Evolutionary conservation across 2,113 vertebrate genomes (phyloP).

Genomic region (Peromyscus polionotus): DNA sequence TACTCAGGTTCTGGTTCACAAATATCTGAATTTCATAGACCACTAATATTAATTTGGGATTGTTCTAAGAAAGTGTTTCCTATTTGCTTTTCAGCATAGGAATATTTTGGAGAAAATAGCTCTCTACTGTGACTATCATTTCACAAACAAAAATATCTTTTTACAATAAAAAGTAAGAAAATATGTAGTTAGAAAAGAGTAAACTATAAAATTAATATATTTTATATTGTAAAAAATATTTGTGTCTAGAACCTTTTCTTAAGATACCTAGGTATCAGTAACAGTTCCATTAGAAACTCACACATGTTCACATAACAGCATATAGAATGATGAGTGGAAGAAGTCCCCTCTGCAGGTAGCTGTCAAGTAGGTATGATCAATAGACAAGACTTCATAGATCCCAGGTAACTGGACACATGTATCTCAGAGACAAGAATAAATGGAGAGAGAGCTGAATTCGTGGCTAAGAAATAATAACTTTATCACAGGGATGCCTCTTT

Average conservation of each 20-base stretch:
- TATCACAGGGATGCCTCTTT: background rate
- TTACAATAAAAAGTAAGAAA: background rate
- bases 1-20: background rate
- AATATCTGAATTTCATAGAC: background rate
- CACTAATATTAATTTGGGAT: background rate
- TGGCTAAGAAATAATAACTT: background rate
- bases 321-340: background rate
- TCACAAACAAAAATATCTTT: background rate
- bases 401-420: background rate
- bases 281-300: background rate
- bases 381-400: background rate
- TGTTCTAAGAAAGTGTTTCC: background rate
- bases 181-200: background rate
- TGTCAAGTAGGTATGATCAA: background rate
- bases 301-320: background rate
- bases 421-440: background rate
- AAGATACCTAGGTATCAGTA: background rate
- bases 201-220: background rate
- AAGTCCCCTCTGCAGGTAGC: background rate
- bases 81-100: conserved; percentile 3
- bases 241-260: background rate
- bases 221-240: conserved; percentile 21
- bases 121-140: background rate
- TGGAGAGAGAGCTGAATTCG: background rate
- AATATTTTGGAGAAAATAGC: background rate